Percentiles rank a stretch among this genome's conserved stretches.
Conservation (phyloP, 53 echinoderm and acorn worm genomes). For the Patiria pectinifera region DNA sequence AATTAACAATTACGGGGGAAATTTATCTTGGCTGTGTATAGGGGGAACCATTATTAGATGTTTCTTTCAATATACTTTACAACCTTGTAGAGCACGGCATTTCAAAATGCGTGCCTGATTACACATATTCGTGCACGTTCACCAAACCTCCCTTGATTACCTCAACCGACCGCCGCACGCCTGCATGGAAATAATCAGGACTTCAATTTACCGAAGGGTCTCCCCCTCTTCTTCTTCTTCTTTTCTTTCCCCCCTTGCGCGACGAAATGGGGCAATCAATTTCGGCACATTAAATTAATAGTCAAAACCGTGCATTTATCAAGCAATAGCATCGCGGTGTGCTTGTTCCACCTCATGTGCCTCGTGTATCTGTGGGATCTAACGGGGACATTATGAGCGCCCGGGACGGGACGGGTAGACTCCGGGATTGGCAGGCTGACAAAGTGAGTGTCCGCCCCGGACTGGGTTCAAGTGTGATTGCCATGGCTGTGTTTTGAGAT, state of each 20-base stretch:
- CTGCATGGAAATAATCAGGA: neutral
- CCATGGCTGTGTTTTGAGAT: too few relatives aligned
- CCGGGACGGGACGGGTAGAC: neutral
- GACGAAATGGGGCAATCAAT: constrained; percentile 47
- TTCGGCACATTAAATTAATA: constrained; percentile 36
- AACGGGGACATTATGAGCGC: neutral
- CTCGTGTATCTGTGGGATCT: neutral
- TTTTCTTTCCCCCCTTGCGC: neutral
- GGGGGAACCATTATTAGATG: neutral
- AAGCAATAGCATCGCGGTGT: neutral
- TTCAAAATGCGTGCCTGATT: constrained; percentile 15
- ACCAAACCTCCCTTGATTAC: neutral
- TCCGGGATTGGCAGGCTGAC: neutral
- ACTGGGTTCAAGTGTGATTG: too few relatives aligned
- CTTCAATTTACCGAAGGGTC: neutral
- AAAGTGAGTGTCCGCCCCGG: too few relatives aligned
- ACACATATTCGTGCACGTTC: constrained; percentile 21
- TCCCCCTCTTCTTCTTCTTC: constrained; percentile 1
- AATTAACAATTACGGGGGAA: constrained; percentile 41
- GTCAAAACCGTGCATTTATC: constrained; percentile 15
- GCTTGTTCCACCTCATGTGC: neutral
- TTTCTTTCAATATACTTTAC: constrained; percentile 8
- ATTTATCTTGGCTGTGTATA: constrained; percentile 2
- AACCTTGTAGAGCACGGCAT: neutral
- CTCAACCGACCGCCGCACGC: neutral